Evolutionary conservation across 2,113 vertebrate genomes (phyloP).

Genomic region (Microtus ochrogaster): DNA sequence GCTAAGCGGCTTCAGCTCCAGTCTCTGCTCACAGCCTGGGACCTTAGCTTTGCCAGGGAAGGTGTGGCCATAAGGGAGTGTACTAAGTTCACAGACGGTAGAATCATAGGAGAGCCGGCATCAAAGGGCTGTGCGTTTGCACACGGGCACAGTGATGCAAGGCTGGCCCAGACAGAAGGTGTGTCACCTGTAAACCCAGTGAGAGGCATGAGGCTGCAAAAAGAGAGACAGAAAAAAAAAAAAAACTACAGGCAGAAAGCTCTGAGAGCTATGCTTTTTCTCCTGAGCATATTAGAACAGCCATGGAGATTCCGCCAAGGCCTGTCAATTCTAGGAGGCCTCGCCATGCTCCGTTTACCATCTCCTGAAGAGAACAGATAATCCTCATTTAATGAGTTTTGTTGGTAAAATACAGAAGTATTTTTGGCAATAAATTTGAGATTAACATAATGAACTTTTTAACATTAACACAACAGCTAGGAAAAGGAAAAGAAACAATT

Average conservation of each 20-base stretch:
- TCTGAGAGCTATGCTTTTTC: not conserved
- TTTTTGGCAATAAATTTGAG: not conserved
- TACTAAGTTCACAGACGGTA: slow-evolving; percentile 45
- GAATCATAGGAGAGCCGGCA: not conserved
- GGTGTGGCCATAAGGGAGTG: slow-evolving; percentile 56
- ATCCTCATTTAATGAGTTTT: not conserved
- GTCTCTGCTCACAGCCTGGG: not conserved
- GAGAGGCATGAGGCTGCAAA: not conserved
- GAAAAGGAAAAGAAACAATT: not conserved
- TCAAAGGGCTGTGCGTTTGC: not conserved
- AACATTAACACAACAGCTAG: not conserved
- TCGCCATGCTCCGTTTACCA: not conserved
- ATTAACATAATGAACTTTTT: not conserved
- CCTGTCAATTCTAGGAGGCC: not conserved
- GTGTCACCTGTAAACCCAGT: not conserved
- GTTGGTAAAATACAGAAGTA: not conserved
- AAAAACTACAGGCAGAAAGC: not conserved
- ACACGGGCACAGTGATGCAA: not conserved
- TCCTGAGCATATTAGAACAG: too few relatives aligned
- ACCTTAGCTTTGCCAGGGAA: slow-evolving; percentile 14
- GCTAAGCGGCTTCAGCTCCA: not conserved
- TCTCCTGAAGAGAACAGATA: not conserved
- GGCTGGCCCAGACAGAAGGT: not conserved
- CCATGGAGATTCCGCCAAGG: not conserved
- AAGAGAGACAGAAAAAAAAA: not conserved